These are phyloP conservation scores for Nyctereutes procyonoides DNA, from an alignment of 2,113 vertebrate species.

Conservation along the genomic window DNA sequence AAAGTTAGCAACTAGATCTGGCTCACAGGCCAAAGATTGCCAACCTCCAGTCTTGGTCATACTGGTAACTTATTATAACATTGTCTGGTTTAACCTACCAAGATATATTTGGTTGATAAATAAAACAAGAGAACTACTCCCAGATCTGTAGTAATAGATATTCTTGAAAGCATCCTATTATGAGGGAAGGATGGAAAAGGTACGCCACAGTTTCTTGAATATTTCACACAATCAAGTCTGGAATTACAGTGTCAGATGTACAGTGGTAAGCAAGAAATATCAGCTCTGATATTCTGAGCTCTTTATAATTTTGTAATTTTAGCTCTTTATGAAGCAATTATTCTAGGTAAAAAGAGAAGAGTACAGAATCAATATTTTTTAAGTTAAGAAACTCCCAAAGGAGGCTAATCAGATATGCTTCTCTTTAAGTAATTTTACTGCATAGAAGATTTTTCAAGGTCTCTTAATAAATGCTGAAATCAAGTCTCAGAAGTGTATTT, in stretches of 20 bases:
- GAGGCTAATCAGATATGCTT: neutral
- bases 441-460: constrained; percentile 22
- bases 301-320: constrained; percentile 32
- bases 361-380: constrained; percentile 51
- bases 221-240: neutral
- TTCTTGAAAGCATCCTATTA: neutral
- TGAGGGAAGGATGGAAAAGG: neutral
- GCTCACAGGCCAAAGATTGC: neutral
- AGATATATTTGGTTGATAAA: neutral
- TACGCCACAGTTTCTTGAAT: neutral
- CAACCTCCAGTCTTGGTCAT: neutral
- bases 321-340: neutral
- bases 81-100: neutral
- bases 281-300: neutral
- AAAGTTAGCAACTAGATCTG: neutral
- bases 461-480: constrained; percentile 58
- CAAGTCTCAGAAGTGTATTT: constrained; percentile 45
- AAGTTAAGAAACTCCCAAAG: constrained; percentile 25
- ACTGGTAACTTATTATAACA: neutral
- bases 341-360: neutral
- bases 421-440: constrained; percentile 48
- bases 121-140: neutral
- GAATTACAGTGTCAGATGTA: neutral
- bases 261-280: neutral
- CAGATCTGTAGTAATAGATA: neutral